Evolutionary conservation across 2,113 vertebrate genomes (phyloP), one percentile per base, ranked within the genome.

Genomic region (Amphiprion ocellaris): DNA sequence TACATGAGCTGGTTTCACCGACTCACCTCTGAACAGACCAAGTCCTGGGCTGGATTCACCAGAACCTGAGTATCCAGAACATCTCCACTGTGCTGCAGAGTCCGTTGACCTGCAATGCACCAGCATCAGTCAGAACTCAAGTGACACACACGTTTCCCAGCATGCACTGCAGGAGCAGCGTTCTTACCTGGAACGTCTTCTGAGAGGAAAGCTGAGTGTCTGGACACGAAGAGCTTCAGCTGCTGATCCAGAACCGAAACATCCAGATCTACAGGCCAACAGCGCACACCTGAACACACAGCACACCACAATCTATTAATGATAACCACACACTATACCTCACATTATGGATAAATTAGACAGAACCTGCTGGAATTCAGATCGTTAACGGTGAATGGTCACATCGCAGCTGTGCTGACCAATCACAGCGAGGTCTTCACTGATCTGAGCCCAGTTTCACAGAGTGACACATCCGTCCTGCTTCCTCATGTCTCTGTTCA

Each of bases 171-270:
- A n/a, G 17, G 19, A 9, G 49, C 17, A n/a, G 49, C 7, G 17
- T 1, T 33, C 71, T 90, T 77, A 99, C 97, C 97, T 94, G 92
- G 96, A 19, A 97, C 93, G 0, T 97, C 95, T 76, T 95, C 94
- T 2, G 97, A 98, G 85, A 97, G 95, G 37, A 95, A 96, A 58
- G 97, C 97, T 0, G 97, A 98, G 86, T 99, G 98, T 10, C 97
- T 93, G 0, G 96, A 98, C 60, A 98, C 96, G 0, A 99, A 99
- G 5, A 96, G 93, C 74, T 97, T 98, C 61, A 99, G 95, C 91
- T 99, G 96, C 84, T 97, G 96, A 0, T 99, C 97, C 56, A 99
- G 91, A 87, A 96, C 94, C 15, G 95, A 96, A 9, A 87, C 53
- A 0, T 90, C 69, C 17, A 96, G 95, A 14, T 97, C 93, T 0